Evolutionary conservation across 2,797 vertebrate species (phyloP).

Genomic region (Macrochelys suwanniensis): DNA sequence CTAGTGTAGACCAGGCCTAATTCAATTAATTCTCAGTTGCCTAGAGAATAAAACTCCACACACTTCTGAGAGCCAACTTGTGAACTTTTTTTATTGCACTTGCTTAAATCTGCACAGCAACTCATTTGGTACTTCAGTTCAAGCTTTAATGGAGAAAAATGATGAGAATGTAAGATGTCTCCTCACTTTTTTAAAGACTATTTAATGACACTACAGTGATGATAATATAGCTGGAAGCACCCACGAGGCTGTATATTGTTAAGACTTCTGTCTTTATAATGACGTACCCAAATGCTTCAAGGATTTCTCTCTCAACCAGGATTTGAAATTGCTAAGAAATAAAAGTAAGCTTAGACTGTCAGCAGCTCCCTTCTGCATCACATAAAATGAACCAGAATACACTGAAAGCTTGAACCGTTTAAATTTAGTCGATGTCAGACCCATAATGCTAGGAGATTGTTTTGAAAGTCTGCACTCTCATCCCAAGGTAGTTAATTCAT

Average conservation of each 20-base stretch:
- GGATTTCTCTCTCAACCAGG: not conserved
- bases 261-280: not conserved
- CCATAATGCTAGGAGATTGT: not conserved
- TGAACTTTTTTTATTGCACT: not conserved
- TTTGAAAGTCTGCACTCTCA: not conserved
- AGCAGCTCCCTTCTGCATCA: not conserved
- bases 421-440: not conserved
- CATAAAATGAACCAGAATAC: not conserved
- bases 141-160: not conserved
- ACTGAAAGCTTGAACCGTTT: not conserved
- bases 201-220: not conserved
- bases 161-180: not conserved
- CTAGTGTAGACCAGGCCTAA: too few species aligned
- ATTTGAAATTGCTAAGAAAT: not conserved
- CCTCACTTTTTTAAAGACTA: not conserved
- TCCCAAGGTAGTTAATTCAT: not conserved
- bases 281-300: not conserved
- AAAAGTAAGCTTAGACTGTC: not conserved
- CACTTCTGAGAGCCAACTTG: rapidly evolving
- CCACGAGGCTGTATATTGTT: not conserved
- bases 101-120: not conserved
- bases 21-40: not conserved
- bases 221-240: slow-evolving; percentile 5
- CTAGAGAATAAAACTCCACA: not conserved
- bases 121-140: not conserved